Conservation (phyloP, 2,113 vertebrate species). For the Dissostichus mawsoni region DNA sequence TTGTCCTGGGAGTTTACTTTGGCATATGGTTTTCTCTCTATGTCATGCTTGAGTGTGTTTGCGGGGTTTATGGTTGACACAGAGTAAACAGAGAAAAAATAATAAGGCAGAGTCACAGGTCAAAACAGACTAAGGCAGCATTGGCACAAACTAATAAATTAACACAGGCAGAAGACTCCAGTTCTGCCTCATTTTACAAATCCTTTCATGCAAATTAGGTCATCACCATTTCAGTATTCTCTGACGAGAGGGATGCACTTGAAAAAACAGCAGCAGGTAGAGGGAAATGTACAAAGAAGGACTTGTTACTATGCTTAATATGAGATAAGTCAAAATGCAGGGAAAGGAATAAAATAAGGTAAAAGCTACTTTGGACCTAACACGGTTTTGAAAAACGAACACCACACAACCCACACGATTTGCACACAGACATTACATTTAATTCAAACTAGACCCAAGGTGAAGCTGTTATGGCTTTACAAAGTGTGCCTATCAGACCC, state of each 20-base stretch:
- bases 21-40: not conserved
- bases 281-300: slow-evolving; percentile 16
- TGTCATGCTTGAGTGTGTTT: not conserved
- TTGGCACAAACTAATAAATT: slow-evolving; percentile 33
- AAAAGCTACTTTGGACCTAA: slow-evolving; percentile 21
- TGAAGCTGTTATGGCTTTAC: slow-evolving; percentile 54
- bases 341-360: not conserved
- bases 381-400: slow-evolving; percentile 28
- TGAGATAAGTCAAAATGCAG: slow-evolving; percentile 40
- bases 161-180: slow-evolving; percentile 26
- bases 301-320: slow-evolving; percentile 24
- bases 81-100: not conserved
- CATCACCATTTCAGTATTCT: slow-evolving; percentile 56
- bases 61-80: not conserved
- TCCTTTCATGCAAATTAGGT: slow-evolving; percentile 64
- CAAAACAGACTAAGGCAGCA: slow-evolving; percentile 25
- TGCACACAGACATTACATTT: slow-evolving; percentile 53
- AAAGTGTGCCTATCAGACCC: slow-evolving; percentile 50
- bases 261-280: slow-evolving; percentile 57
- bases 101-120: slow-evolving; percentile 21
- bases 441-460: slow-evolving; percentile 65
- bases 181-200: slow-evolving; percentile 56
- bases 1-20: not conserved
- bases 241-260: slow-evolving; percentile 35
- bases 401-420: slow-evolving; percentile 8